A percentile compares a stretch with the other conserved stretches of the same genome.
phyloP scores from a whole-genome alignment of 2,888 invertebrate genomes.

The Neoscelio sp. region DNA sequence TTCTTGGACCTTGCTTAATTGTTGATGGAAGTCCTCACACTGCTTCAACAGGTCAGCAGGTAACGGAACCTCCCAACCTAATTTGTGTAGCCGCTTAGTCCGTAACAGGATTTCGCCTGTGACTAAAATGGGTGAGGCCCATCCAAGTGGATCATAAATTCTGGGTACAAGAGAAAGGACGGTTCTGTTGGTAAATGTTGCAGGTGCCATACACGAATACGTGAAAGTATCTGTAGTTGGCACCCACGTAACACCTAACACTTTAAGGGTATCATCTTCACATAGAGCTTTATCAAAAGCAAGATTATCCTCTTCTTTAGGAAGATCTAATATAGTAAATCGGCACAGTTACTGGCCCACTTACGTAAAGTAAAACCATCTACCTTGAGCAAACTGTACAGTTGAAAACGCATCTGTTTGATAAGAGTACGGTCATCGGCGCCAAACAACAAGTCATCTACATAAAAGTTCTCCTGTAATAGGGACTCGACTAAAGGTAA shows the following conservation, averaged over 20 bases:
- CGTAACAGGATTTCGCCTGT: not conserved
- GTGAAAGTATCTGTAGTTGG: no score
- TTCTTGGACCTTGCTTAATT: no score
- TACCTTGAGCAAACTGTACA: not conserved
- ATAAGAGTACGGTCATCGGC: no score
- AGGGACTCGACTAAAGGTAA: not conserved
- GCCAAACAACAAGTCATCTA: not conserved
- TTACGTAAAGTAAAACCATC: not conserved
- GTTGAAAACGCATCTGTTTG: not conserved
- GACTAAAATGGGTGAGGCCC: not conserved
- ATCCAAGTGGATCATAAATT: constrained; percentile 4
- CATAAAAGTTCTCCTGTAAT: not conserved
- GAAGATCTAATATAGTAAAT: not conserved
- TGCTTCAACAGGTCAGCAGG: not conserved
- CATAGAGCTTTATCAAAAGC: not conserved
- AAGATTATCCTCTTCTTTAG: not conserved
- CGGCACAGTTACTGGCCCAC: not conserved
- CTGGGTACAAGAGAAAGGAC: not conserved
- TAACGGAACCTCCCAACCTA: not conserved
- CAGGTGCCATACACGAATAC: no score
- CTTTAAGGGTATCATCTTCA: not conserved
- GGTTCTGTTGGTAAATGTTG: not conserved
- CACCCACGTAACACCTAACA: not conserved
- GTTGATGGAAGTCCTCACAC: not conserved
- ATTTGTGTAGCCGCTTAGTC: not conserved